A percentile compares a stretch with the other conserved stretches of the same genome.
Conservation (phyloP, 2,113 vertebrate species). For the Ia io region DNA sequence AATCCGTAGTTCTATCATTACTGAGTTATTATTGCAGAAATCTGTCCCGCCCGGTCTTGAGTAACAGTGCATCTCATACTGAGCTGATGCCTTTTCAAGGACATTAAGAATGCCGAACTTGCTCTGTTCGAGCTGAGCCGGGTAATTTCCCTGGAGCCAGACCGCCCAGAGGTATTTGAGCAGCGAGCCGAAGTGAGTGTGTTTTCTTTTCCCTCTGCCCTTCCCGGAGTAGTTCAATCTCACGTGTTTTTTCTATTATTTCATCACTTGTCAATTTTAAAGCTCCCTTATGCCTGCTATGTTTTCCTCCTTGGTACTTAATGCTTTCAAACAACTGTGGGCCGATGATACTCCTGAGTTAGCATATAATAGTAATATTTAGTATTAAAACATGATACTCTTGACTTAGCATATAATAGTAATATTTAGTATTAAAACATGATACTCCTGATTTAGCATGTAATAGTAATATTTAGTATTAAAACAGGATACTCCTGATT, state of each 20-base stretch:
- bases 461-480: too few species aligned
- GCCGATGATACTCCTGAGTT: background rate
- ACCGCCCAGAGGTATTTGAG: constrained; percentile 95
- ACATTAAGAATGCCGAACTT: constrained; percentile 96
- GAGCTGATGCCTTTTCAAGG: constrained; percentile 85
- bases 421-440: too few species aligned
- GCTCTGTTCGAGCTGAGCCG: constrained; percentile 95
- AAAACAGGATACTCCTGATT: background rate
- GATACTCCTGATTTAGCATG: too few species aligned
- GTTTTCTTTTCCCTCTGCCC: constrained; percentile 52
- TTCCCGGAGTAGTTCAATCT: background rate
- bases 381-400: too few species aligned
- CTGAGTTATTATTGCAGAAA: constrained; percentile 52
- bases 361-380: too few species aligned
- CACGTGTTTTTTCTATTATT: background rate
- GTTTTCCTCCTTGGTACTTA: background rate
- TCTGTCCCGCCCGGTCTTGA: constrained; percentile 18
- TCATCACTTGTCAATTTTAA: background rate
- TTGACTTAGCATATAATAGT: too few species aligned
- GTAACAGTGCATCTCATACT: constrained; percentile 56
- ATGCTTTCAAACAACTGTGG: background rate
- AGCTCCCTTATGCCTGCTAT: background rate
- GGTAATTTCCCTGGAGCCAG: constrained; percentile 93
- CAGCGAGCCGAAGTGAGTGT: constrained; percentile 94
- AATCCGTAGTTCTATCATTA: background rate